Evolutionary conservation across 37 sponge, comb jelly and placozoan species (phyloP).

Genomic region (Agelas oroides): DNA sequence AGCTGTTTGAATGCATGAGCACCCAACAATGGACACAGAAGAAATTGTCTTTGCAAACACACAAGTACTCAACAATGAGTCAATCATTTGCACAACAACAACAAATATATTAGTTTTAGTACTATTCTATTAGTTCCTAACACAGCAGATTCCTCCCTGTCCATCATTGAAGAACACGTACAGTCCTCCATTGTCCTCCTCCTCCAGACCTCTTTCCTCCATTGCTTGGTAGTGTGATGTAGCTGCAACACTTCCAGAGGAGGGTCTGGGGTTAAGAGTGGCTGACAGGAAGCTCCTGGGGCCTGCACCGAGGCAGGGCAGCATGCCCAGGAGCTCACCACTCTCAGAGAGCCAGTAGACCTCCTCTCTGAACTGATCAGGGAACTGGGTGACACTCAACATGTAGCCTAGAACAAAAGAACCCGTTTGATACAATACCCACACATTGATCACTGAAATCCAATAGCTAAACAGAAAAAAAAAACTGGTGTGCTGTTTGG

Average conservation of each 20-base stretch:
- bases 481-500: too few species aligned
- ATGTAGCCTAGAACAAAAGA: constrained; percentile 30
- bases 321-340: constrained; percentile 47
- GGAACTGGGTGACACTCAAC: constrained; percentile 27
- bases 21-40: too few species aligned
- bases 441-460: neutral
- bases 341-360: constrained; percentile 55
- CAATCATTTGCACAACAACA: too few species aligned
- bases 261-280: neutral
- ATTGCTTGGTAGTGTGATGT: neutral
- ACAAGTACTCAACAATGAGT: too few species aligned
- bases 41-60: too few species aligned
- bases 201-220: neutral
- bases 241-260: neutral
- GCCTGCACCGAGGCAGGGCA: constrained; percentile 50
- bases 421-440: neutral
- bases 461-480: too few species aligned
- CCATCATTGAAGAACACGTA: constrained; percentile 67
- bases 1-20: too few species aligned
- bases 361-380: constrained; percentile 47
- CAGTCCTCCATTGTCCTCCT: constrained; percentile 40
- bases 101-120: too few species aligned
- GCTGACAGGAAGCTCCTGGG: constrained; percentile 43
- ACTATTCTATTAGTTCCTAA: too few species aligned
- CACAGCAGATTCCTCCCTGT: constrained; percentile 54